Percentiles rank a stretch among this genome's conserved stretches.
Conservation (phyloP, 35 echinoderm and acorn worm genomes). For the Holothuria glaberrima region DNA sequence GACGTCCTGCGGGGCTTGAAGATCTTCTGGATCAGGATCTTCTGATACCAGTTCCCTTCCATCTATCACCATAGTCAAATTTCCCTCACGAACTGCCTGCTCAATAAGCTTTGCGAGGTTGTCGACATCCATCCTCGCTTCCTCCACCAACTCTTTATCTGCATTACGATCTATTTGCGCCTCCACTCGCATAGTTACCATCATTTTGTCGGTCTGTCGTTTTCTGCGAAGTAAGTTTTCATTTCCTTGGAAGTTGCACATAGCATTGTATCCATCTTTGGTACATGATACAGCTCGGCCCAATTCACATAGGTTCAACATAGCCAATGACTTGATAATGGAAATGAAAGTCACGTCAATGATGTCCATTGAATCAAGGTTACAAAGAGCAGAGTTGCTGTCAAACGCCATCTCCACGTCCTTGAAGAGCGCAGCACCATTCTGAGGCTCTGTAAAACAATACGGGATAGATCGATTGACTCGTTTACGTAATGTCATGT, state of each 20-base stretch:
- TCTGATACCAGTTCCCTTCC: not conserved
- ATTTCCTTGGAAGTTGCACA: not conserved
- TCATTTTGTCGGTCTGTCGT: constrained; percentile 15
- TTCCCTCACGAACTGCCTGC: not conserved
- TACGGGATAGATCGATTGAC: no score
- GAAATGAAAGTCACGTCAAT: constrained; percentile 12
- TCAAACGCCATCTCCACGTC: constrained; percentile 9
- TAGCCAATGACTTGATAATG: not conserved
- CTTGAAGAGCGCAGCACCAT: constrained; percentile 28
- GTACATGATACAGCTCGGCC: not conserved
- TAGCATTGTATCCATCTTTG: not conserved
- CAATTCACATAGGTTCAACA: not conserved
- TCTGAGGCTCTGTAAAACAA: constrained; percentile 20
- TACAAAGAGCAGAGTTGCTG: not conserved
- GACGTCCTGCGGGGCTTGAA: no score
- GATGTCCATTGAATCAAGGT: not conserved
- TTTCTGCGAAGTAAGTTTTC: not conserved
- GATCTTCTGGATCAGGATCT: not conserved
- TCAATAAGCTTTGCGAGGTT: constrained; percentile 1
- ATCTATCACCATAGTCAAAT: constrained; percentile 43
- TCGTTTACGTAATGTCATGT: no score
- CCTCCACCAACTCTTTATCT: not conserved
- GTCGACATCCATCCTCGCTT: constrained; percentile 7
- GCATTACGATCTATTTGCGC: constrained; percentile 2
- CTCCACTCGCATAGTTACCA: constrained; percentile 16